Conservation (phyloP, 2,113 vertebrate species). For the Erpornis zantholeuca region DNA sequence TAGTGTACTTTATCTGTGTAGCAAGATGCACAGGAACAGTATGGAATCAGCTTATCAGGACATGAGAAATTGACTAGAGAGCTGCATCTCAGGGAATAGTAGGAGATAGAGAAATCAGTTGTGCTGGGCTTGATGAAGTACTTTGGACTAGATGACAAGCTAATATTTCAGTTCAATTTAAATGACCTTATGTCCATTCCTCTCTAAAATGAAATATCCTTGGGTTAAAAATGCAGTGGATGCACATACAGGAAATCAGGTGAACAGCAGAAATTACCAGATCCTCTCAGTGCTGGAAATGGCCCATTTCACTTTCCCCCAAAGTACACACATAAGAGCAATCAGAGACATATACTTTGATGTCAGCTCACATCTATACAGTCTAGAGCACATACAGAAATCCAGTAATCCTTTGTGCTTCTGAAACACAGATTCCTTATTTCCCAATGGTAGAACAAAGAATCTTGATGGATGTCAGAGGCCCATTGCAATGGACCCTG, state of each 20-base stretch:
- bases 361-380: background rate
- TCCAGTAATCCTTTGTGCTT: background rate
- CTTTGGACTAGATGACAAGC: background rate
- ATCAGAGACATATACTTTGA: background rate
- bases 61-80: background rate
- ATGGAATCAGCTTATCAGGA: background rate
- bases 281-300: background rate
- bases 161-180: background rate
- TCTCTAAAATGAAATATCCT: background rate
- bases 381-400: background rate
- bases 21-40: background rate
- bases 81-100: background rate
- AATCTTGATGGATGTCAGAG: background rate
- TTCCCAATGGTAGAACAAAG: slow-evolving; percentile 16
- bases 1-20: background rate
- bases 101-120: background rate
- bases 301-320: background rate
- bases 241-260: background rate
- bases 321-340: background rate
- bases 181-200: background rate
- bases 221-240: background rate
- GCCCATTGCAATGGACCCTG: background rate
- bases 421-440: slow-evolving; percentile 9
- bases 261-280: background rate
- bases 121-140: background rate